Conservation (phyloP, 2,888 invertebrate species). For the Diadegma fenestrale region DNA sequence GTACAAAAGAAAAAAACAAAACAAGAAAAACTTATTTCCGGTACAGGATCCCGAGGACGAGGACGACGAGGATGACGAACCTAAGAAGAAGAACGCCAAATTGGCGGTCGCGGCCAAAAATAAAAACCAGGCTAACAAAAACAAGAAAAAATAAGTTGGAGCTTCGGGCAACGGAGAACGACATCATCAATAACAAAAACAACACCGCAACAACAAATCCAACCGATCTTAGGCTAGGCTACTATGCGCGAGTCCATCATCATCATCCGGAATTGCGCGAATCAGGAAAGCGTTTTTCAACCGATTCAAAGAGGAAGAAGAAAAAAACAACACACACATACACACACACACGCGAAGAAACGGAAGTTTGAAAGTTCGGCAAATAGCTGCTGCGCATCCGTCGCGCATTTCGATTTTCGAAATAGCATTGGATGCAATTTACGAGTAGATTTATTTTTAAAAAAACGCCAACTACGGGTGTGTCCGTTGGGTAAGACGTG, state of each 20-base stretch:
- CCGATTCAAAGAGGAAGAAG: constrained; percentile 57
- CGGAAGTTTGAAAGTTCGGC: constrained; percentile 17
- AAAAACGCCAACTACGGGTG: constrained; percentile 39
- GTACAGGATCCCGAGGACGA: constrained; percentile 88
- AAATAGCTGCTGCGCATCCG: constrained; percentile 32
- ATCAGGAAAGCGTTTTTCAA: constrained; percentile 79
- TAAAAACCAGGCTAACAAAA: constrained; percentile 86
- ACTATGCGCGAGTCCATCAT: constrained; percentile 82
- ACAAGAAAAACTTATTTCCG: constrained; percentile 74
- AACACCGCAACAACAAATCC: constrained; percentile 69
- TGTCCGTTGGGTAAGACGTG: constrained; percentile 25
- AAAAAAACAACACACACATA: neutral
- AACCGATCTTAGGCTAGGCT: constrained; percentile 82
- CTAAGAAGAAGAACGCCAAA: constrained; percentile 93
- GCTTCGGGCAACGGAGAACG: constrained; percentile 36
- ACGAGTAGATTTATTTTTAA: constrained; percentile 50
- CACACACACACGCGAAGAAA: constrained; percentile 17
- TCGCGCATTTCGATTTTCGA: constrained; percentile 56
- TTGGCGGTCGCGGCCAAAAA: constrained; percentile 90
- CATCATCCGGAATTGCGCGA: constrained; percentile 81
- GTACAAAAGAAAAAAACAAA: neutral
- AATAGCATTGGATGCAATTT: constrained; percentile 56
- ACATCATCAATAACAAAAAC: constrained; percentile 58
- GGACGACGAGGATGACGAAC: constrained; percentile 91
- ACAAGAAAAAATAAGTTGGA: constrained; percentile 83